Percentiles rank a stretch among this genome's conserved stretches.
phyloP scores from a whole-genome alignment of 2,797 vertebrate genomes.

The Danio kyathit region DNA sequence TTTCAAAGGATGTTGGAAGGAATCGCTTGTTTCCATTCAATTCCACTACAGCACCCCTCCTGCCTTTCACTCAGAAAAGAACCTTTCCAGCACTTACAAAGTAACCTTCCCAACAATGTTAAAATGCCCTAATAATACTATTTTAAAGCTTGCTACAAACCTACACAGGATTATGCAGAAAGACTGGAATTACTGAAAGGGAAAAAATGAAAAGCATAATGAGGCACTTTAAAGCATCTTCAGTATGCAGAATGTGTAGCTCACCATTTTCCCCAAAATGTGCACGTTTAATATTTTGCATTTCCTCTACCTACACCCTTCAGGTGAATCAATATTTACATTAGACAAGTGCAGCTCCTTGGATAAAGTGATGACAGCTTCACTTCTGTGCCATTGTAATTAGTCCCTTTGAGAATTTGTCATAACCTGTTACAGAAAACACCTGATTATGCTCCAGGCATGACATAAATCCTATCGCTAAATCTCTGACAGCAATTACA shows the following conservation, averaged over 20 bases:
- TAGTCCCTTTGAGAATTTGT: constrained; percentile 75
- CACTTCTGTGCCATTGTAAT: constrained; percentile 73
- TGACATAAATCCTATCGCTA: constrained; percentile 32
- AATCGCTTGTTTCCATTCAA: too few species aligned
- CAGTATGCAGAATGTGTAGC: constrained; percentile 33
- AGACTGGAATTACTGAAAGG: too few species aligned
- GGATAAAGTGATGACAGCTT: constrained; percentile 66
- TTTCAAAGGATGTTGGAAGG: too few species aligned
- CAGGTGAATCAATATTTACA: constrained; percentile 40
- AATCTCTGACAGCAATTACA: constrained; percentile 31
- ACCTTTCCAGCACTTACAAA: too few species aligned
- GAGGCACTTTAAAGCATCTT: background rate
- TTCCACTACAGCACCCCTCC: too few species aligned
- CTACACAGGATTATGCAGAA: too few species aligned
- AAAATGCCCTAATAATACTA: too few species aligned
- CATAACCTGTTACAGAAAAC: constrained; percentile 65
- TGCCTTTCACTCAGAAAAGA: too few species aligned
- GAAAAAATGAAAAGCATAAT: too few species aligned
- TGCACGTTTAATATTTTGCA: constrained; percentile 46
- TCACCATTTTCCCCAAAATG: constrained; percentile 39
- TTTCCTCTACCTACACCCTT: constrained; percentile 48
- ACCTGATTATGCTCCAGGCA: constrained; percentile 70
- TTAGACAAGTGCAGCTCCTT: constrained; percentile 6
- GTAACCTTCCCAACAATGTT: too few species aligned
- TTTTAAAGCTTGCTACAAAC: too few species aligned